These are phyloP conservation scores for Patella vulgata DNA, from an alignment of 1,140 invertebrate genomes.

Conservation along the genomic window DNA sequence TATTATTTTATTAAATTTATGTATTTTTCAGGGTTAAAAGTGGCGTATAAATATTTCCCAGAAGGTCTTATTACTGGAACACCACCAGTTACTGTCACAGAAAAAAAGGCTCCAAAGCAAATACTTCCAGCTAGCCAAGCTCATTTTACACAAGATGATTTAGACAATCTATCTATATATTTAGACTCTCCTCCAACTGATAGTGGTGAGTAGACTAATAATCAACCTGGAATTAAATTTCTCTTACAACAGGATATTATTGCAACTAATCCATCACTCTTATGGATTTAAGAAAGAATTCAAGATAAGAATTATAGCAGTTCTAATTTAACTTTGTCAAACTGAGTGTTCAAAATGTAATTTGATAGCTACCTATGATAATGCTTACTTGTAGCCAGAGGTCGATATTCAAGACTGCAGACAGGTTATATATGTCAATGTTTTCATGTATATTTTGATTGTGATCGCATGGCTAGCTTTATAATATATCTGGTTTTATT, in stretches of 20 bases:
- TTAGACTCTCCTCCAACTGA: conserved; percentile 51
- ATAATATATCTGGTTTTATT: too few relatives aligned
- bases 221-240: not conserved
- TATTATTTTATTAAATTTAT: too few relatives aligned
- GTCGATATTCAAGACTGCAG: too few relatives aligned
- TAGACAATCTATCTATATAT: conserved; percentile 51
- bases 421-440: too few relatives aligned
- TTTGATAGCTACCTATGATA: not conserved
- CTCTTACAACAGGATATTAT: not conserved
- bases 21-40: conserved; percentile 57
- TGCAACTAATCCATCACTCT: not conserved
- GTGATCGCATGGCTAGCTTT: too few relatives aligned
- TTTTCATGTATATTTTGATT: too few relatives aligned
- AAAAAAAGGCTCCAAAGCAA: conserved; percentile 36
- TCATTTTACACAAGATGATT: conserved; percentile 49
- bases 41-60: conserved; percentile 61
- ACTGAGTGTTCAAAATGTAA: not conserved
- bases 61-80: conserved; percentile 62
- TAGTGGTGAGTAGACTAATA: conserved; percentile 53
- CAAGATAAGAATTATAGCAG: not conserved
- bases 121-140: conserved; percentile 29
- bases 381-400: not conserved
- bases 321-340: not conserved
- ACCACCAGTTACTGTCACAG: conserved; percentile 40
- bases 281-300: not conserved